phyloP scores from a whole-genome alignment of 2,888 invertebrate genomes.

The Hoplodrina ambigua region DNA sequence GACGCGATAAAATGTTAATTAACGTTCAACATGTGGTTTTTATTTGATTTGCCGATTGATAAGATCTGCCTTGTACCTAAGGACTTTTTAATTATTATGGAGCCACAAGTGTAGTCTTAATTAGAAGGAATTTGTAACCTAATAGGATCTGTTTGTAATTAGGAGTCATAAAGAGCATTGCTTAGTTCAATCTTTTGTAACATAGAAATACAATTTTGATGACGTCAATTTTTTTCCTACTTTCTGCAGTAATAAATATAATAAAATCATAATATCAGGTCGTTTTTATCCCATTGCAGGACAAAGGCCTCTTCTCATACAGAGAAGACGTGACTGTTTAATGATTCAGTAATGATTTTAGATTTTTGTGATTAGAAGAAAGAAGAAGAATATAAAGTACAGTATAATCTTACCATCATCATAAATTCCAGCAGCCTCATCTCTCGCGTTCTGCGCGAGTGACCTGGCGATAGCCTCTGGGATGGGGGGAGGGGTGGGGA shows the following conservation, averaged over 20 bases:
- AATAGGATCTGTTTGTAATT: neutral
- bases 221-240: too few species aligned
- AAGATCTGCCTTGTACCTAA: slow-evolving; percentile 1
- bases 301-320: too few species aligned
- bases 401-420: slow-evolving; percentile 83
- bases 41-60: slow-evolving; percentile 1
- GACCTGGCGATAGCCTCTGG: slow-evolving; percentile 90
- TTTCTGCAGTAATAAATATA: too few species aligned
- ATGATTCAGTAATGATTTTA: too few species aligned
- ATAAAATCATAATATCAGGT: too few species aligned
- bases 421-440: slow-evolving; percentile 88
- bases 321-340: too few species aligned
- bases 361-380: too few species aligned
- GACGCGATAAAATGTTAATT: slow-evolving; percentile 34
- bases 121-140: neutral
- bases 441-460: slow-evolving; percentile 86
- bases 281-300: too few species aligned
- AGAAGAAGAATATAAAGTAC: too few species aligned
- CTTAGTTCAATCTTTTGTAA: too few species aligned
- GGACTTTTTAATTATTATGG: slow-evolving; percentile 2
- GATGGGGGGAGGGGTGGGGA: slow-evolving; percentile 91
- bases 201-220: too few species aligned
- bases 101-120: neutral
- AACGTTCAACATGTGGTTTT: neutral
- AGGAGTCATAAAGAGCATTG: neutral